Base-by-base conservation (phyloP, 2,797 vertebrate genomes). In the Falco columbarius region DNA sequence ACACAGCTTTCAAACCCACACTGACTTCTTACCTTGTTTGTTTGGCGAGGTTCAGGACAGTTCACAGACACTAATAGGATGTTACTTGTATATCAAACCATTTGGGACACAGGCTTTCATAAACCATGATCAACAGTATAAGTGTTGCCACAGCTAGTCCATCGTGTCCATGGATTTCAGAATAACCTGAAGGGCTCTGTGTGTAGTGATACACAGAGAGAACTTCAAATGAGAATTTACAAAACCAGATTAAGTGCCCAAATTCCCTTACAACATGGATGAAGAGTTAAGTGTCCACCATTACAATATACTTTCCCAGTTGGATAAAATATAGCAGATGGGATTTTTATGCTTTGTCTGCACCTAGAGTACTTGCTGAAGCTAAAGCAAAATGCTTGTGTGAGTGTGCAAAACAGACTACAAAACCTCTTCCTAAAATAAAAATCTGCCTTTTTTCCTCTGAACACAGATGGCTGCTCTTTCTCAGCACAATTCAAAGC, bases 401-500 rank as follows among this genome's bases (percentile, higher is more conserved):
- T 49, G 20, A 86, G 40, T 0, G 1, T 49, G 40, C 34, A 83
- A 91, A 90, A 63, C 38, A 54, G 47, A 71, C 24, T 76, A 90
- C 10, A 71, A 93, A 90, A 86, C 6, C 6, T 61, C 29, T 59
- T 90, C 49, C 30, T 54, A 81, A 32, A 91, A 94, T 77, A 91
- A 83, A 91, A 93, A 46, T 0, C 16, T 90, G 23, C 44, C 1
- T 81, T 40, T 88, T 82, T 89, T 88, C 29, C 49, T 90, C 92
- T 79, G 66, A 95, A 63, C 65, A 81, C 32, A 96, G 90, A 94
- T 73, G 80, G 66, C 19, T 79, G 24, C 7, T 86, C 70, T 89
- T 90, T 91, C 83, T 66, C 80, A 62, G 13, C 26, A 20, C n/a
- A 59, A 62, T 81, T 92, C 70, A 92, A 94, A 94, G 88, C 55